A percentile compares a stretch with the other conserved stretches of the same genome.
phyloP scores from a whole-genome alignment of 2,888 invertebrate species.

The Heliconius hortense region DNA sequence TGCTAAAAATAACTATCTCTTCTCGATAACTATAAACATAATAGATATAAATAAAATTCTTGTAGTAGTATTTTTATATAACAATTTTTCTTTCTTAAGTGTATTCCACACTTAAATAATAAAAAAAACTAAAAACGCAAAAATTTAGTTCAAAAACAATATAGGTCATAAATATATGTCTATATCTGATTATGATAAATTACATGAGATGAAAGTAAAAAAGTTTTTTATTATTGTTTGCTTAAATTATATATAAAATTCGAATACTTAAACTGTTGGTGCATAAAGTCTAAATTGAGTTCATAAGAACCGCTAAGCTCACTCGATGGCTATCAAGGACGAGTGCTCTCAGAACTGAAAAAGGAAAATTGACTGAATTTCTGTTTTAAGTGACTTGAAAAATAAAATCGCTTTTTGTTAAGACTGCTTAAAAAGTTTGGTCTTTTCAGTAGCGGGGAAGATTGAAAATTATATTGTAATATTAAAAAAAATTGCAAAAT shows the following conservation, averaged over 20 bases:
- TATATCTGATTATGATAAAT: too few relatives aligned
- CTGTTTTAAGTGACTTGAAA: constrained; percentile 23
- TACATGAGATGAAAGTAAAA: background rate
- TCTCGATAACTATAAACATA: too few relatives aligned
- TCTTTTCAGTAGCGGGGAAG: background rate
- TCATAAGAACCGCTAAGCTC: constrained; percentile 27
- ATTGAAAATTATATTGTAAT: background rate
- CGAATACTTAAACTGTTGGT: background rate
- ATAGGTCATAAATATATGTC: too few relatives aligned
- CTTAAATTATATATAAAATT: background rate
- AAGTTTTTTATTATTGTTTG: background rate
- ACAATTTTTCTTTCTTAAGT: too few relatives aligned
- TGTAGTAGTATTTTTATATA: too few relatives aligned
- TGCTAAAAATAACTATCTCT: too few relatives aligned
- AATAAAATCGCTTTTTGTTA: constrained; percentile 27
- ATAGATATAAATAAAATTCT: too few relatives aligned
- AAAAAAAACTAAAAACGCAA: too few relatives aligned
- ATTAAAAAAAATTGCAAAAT: background rate
- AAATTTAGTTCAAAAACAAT: too few relatives aligned
- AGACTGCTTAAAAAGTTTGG: constrained; percentile 11
- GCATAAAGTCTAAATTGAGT: constrained; percentile 6
- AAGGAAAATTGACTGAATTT: constrained; percentile 27
- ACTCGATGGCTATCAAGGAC: constrained; percentile 23
- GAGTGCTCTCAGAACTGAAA: constrained; percentile 21
- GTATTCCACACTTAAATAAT: too few relatives aligned